Conservation (phyloP, 1,140 invertebrate species). For the Bombus waltoni region DNA sequence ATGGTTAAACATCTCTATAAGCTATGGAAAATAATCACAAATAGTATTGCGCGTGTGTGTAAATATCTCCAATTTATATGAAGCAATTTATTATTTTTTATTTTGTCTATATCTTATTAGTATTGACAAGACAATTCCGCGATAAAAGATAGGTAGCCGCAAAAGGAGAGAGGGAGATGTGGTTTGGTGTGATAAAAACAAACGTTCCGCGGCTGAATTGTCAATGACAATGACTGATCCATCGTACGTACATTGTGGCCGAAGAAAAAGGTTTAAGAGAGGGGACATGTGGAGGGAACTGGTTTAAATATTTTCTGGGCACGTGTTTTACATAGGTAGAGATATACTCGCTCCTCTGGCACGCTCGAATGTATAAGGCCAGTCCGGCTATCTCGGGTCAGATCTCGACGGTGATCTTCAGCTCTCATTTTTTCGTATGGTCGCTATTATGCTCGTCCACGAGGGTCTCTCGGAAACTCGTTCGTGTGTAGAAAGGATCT, state of each 20-base stretch:
- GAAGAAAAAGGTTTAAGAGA: constrained; percentile 9
- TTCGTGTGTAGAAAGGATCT: constrained; percentile 62
- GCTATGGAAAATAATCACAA: too few species aligned
- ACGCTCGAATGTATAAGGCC: constrained; percentile 72
- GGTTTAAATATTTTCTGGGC: constrained; percentile 76
- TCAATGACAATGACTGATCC: constrained; percentile 66
- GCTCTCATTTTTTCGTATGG: constrained; percentile 73
- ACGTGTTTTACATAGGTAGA: constrained; percentile 75
- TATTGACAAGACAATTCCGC: not conserved
- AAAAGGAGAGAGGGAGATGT: not conserved
- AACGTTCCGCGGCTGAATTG: constrained; percentile 51
- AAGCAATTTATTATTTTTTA: not conserved
- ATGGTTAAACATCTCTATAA: not conserved
- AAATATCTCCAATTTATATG: not conserved
- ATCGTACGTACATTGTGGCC: constrained; percentile 9
- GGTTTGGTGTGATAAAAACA: constrained; percentile 34
- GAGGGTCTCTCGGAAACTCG: constrained; percentile 66
- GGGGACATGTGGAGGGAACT: constrained; percentile 59
- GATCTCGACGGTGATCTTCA: constrained; percentile 74
- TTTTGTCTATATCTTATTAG: not conserved
- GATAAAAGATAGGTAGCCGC: not conserved
- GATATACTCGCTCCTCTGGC: constrained; percentile 67
- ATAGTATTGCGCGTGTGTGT: too few species aligned
- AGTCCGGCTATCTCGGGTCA: constrained; percentile 73
- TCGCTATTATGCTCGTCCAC: constrained; percentile 70